Percentiles rank a stretch among this genome's conserved stretches.
Evolutionary conservation across 1,140 invertebrate genomes (phyloP).

Genomic region (Cryptotermes secundus): DNA sequence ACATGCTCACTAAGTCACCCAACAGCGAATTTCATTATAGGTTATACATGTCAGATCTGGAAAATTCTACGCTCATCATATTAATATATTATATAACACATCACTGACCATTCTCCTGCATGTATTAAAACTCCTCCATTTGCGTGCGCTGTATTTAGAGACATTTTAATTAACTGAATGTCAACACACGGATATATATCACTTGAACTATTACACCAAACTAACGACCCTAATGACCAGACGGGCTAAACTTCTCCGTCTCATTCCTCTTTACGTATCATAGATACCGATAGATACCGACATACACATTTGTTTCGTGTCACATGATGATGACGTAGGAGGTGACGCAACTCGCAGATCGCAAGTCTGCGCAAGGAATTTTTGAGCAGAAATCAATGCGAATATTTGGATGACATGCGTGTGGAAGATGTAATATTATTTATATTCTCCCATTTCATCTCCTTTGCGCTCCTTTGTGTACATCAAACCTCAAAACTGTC

Average conservation of each 20-base stretch:
- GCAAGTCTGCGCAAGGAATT: not conserved
- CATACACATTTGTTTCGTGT: conserved; percentile 38
- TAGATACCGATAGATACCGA: conserved; percentile 31
- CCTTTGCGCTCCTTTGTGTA: too few species aligned
- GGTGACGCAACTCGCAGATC: not conserved
- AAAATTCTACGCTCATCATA: not conserved
- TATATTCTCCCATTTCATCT: not conserved
- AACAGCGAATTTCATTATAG: not conserved
- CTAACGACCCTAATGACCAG: too few species aligned
- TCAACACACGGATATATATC: too few species aligned
- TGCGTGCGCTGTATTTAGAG: conserved; percentile 88
- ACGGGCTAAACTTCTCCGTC: not conserved
- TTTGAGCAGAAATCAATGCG: conserved; percentile 40
- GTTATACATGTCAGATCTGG: not conserved
- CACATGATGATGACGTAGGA: conserved; percentile 35
- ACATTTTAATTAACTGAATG: too few species aligned
- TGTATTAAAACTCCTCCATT: conserved; percentile 90
- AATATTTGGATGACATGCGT: conserved; percentile 39
- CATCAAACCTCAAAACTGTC: not conserved
- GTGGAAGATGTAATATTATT: conserved; percentile 23
- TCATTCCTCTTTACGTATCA: not conserved
- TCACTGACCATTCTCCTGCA: conserved; percentile 85
- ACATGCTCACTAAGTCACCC: too few species aligned
- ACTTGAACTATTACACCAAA: too few species aligned
- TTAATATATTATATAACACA: not conserved